Evolutionary conservation across 2,888 invertebrate species (phyloP).

Genomic region (Aphodius granarius): DNA sequence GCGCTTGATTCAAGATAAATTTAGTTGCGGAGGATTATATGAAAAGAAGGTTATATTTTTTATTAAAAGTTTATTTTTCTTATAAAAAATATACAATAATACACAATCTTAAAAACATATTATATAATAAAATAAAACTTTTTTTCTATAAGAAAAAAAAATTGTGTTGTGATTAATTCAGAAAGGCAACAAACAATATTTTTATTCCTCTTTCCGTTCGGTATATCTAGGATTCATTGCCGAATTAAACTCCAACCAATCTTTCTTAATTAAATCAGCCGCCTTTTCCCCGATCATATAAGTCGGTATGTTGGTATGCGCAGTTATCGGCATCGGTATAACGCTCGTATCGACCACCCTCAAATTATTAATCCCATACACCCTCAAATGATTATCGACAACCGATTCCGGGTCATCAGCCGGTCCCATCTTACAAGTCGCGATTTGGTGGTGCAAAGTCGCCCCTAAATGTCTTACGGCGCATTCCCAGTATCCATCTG

Average conservation of each 20-base stretch:
- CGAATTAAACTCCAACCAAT: slow-evolving; percentile 42
- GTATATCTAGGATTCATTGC: not conserved
- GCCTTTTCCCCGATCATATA: slow-evolving; percentile 63
- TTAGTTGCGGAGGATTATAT: too few species aligned
- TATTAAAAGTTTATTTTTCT: not conserved
- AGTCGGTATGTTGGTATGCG: slow-evolving; percentile 58
- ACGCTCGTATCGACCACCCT: slow-evolving; percentile 61
- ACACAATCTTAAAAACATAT: too few species aligned
- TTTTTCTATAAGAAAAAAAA: too few species aligned
- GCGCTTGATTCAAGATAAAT: too few species aligned
- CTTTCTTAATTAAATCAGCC: slow-evolving; percentile 56
- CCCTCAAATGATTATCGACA: slow-evolving; percentile 58
- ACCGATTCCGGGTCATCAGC: slow-evolving; percentile 57
- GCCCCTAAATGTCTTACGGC: slow-evolving; percentile 53
- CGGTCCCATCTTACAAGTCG: slow-evolving; percentile 62
- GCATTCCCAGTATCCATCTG: slow-evolving; percentile 59
- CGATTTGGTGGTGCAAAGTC: slow-evolving; percentile 58
- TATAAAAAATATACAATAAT: not conserved
- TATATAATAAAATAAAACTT: too few species aligned
- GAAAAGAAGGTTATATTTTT: too few species aligned
- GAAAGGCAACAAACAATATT: too few species aligned
- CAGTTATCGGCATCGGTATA: slow-evolving; percentile 58
- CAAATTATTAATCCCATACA: slow-evolving; percentile 56
- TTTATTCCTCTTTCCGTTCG: not conserved
- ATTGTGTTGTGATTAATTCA: too few species aligned